A percentile compares a stretch with the other conserved stretches of the same genome.
Evolutionary conservation across 2,797 vertebrate genomes (phyloP).

Genomic region (Eurystomus glaucurus): DNA sequence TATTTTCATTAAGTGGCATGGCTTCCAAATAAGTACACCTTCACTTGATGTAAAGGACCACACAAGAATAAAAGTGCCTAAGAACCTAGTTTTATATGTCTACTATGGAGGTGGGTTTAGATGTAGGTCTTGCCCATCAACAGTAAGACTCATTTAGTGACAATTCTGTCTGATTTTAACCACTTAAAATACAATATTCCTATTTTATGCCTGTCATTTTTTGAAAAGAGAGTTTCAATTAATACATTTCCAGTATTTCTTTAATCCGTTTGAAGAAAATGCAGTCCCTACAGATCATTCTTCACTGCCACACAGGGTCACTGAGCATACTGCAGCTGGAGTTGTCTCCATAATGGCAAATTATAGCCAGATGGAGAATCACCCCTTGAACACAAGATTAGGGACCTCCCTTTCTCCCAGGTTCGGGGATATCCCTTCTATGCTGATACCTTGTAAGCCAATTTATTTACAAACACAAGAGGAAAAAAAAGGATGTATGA

Average conservation of each 20-base stretch:
- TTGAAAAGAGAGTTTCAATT: background rate
- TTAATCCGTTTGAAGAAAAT: background rate
- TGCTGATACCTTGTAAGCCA: background rate
- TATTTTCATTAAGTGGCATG: background rate
- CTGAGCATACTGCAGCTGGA: background rate
- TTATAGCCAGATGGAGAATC: background rate
- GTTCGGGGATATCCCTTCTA: background rate
- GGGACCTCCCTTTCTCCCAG: background rate
- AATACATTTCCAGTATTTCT: background rate
- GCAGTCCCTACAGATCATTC: background rate
- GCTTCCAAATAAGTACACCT: background rate
- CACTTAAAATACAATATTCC: background rate
- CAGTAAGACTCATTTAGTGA: background rate
- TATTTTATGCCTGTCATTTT: background rate
- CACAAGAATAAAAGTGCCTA: background rate
- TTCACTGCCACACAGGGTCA: background rate
- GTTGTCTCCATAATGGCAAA: background rate
- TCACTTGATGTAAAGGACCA: background rate
- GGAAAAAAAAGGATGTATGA: accelerated
- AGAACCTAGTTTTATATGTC: background rate
- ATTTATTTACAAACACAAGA: background rate
- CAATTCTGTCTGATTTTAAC: background rate
- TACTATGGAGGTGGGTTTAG: background rate
- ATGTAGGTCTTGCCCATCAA: background rate
- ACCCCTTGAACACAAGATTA: background rate